Percentiles rank a stretch among this genome's conserved stretches.
These are phyloP conservation scores for Caenorhabditis sp. DNA, from an alignment of 2,888 invertebrate species.

Conservation along the genomic window DNA sequence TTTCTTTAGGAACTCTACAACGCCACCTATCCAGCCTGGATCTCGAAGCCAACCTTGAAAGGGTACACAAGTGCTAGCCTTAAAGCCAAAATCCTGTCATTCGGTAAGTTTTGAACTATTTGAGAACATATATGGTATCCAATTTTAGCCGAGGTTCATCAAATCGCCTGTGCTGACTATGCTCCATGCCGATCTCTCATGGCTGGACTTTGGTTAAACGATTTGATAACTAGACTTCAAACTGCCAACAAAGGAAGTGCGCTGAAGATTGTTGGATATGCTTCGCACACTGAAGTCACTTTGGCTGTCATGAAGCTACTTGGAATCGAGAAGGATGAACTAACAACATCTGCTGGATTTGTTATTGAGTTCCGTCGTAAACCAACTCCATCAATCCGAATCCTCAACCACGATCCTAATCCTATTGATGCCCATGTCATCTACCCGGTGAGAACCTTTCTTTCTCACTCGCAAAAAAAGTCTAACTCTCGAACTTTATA, in stretches of 20 bases:
- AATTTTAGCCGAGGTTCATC: slow-evolving; percentile 58
- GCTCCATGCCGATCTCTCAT: slow-evolving; percentile 55
- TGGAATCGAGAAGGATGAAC: slow-evolving; percentile 46
- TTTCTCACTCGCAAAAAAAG: background rate
- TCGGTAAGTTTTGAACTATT: slow-evolving; percentile 11
- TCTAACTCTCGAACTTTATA: slow-evolving; percentile 3
- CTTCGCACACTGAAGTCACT: slow-evolving; percentile 62
- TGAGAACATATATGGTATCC: too few species aligned
- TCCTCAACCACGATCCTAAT: slow-evolving; percentile 59
- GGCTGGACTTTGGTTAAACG: slow-evolving; percentile 57
- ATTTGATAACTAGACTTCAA: slow-evolving; percentile 38
- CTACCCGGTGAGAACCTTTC: slow-evolving; percentile 22
- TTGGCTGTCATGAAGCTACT: slow-evolving; percentile 53
- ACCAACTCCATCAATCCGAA: slow-evolving; percentile 42
- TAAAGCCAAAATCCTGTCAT: slow-evolving; percentile 33
- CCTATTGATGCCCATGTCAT: slow-evolving; percentile 58
- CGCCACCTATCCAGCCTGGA: slow-evolving; percentile 52
- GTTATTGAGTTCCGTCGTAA: slow-evolving; percentile 46
- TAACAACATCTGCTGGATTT: slow-evolving; percentile 59
- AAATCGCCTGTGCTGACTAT: slow-evolving; percentile 54
- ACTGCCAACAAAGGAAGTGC: slow-evolving; percentile 31
- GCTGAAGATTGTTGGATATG: slow-evolving; percentile 48
- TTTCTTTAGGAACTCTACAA: slow-evolving; percentile 28
- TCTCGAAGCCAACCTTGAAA: slow-evolving; percentile 41
- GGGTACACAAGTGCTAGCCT: slow-evolving; percentile 42